These are phyloP conservation scores for Siniperca scherzeri DNA, from an alignment of 2,797 vertebrate species.

Conservation along the genomic window DNA sequence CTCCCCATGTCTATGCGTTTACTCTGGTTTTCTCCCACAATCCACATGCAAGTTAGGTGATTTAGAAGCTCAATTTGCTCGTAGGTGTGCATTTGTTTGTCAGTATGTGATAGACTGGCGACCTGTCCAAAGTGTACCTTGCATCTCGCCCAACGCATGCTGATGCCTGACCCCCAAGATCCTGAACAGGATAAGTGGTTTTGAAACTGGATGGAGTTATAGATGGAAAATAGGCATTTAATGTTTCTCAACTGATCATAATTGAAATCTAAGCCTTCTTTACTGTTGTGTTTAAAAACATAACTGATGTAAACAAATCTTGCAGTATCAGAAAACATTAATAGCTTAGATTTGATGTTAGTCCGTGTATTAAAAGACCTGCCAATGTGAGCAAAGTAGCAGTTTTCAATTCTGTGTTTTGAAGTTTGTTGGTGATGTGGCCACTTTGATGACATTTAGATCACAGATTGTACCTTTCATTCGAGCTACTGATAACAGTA, in stretches of 20 bases:
- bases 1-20: neutral
- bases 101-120: neutral
- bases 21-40: neutral
- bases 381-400: neutral
- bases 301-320: neutral
- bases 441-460: neutral
- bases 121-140: neutral
- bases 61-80: neutral
- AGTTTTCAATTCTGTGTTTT: neutral
- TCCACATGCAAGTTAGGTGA: neutral
- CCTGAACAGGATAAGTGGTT: neutral
- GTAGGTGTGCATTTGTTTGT: neutral
- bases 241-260: neutral
- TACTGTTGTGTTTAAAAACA: neutral
- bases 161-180: neutral
- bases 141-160: neutral
- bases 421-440: neutral
- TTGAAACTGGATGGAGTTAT: neutral
- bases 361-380: neutral
- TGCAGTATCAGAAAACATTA: neutral
- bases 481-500: neutral
- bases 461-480: neutral
- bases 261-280: neutral
- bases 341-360: neutral
- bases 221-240: neutral